Evolutionary conservation across 2,888 invertebrate species (phyloP), one percentile per base, ranked within the genome.

Genomic region (Cheilosia scutellata): DNA sequence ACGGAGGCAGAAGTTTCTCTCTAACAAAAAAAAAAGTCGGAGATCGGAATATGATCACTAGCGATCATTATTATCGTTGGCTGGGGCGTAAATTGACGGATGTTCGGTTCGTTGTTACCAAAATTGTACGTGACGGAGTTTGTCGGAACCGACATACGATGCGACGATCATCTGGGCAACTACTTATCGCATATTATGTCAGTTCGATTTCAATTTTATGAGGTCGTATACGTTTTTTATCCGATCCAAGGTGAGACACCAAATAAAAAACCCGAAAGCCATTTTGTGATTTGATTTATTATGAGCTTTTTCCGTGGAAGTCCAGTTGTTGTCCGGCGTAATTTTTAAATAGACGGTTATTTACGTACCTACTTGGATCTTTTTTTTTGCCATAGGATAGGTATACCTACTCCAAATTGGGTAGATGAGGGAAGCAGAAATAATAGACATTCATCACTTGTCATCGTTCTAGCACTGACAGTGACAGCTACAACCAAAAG

Each of bases 111-210:
- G 82, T 72, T 82, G 86, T 86, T 86, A 60, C 84, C 80, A 71
- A 80, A 86, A 80, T 47, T 37, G 68, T 65, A 86, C 84, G 84
- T 86, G 86, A 86, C 71, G 42, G 51, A 65, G 76, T 63, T 68
- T 40, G 51, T 60, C 13, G 44, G 49, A 44, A 27, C 70, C 75
- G 80, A 71, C 75, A 40, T 33, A 75, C 25, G n/a, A 40, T 53
- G 27, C 70, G 31, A 51, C 65, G 76, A 65, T 86, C 84, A 86
- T 72, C 71, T 70, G 82, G 80, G 62, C 86, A 86, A 82, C 86
- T 86, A 86, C 82, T 86, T 86, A 86, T 82, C 82, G 76, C 76
- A 82, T 77, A 86, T 86, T 86, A 86, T 86, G 86, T 82, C 82
- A 77, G 86, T 58, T 53, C 82, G 76, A 68, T 72, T 62, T 86